Evolutionary conservation across 1,140 invertebrate species (phyloP).

Genomic region (Eulimnadia texana): DNA sequence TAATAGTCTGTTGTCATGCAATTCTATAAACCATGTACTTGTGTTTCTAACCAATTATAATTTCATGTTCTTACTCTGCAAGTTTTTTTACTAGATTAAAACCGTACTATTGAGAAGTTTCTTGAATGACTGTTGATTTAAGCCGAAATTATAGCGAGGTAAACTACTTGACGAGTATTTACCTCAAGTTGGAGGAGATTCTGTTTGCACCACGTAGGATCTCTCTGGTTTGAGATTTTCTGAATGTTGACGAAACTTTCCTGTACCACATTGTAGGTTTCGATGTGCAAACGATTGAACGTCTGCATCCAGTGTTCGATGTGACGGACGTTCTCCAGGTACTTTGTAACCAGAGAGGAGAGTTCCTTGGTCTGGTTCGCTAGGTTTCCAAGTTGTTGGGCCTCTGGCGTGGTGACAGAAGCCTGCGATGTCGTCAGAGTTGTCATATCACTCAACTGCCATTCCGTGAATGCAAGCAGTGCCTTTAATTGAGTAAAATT

Average conservation of each 20-base stretch:
- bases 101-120: too few relatives aligned
- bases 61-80: too few relatives aligned
- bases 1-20: too few relatives aligned
- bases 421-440: neutral
- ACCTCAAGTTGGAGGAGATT: neutral
- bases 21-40: too few relatives aligned
- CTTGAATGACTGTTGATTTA: too few relatives aligned
- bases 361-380: conserved; percentile 4
- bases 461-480: conserved; percentile 1
- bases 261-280: neutral
- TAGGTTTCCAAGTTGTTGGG: neutral
- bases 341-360: neutral
- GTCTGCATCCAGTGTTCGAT: conserved; percentile 4
- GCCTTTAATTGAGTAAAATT: neutral
- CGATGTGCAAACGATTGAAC: neutral
- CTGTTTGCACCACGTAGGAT: neutral
- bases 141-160: too few relatives aligned
- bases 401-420: neutral
- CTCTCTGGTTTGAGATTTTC: conserved; percentile 5
- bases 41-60: too few relatives aligned
- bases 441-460: conserved; percentile 8
- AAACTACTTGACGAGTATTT: too few relatives aligned
- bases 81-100: too few relatives aligned
- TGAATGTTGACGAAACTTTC: conserved; percentile 4
- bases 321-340: neutral